These are phyloP conservation scores for Chrysomallon squamiferum DNA, from an alignment of 1,140 invertebrate species.

Conservation along the genomic window DNA sequence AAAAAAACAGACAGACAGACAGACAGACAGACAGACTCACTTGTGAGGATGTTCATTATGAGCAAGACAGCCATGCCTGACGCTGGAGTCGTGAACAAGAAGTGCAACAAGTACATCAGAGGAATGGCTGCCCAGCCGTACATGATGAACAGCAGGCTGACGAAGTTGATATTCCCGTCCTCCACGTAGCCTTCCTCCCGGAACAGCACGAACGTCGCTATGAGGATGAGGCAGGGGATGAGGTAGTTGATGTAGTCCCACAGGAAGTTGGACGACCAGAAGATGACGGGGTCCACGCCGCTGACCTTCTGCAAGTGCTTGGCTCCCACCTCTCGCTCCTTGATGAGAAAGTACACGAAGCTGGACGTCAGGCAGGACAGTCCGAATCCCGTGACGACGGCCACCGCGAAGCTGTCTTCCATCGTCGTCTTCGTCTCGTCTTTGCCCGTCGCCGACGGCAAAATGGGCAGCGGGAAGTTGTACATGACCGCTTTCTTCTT, in stretches of 20 bases:
- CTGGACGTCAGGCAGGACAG: conserved; percentile 57
- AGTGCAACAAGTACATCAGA: conserved; percentile 56
- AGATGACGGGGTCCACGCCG: conserved; percentile 71
- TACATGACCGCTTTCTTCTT: neutral
- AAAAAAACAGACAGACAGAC: too few species aligned
- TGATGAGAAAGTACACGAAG: conserved; percentile 57
- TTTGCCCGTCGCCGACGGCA: conserved; percentile 20
- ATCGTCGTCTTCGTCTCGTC: neutral
- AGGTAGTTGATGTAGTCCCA: conserved; percentile 71
- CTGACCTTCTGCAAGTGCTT: conserved; percentile 59
- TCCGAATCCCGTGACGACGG: conserved; percentile 53
- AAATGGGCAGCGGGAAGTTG: conserved; percentile 37
- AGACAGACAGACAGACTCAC: too few species aligned
- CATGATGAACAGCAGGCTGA: conserved; percentile 63
- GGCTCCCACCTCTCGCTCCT: conserved; percentile 48
- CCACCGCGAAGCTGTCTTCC: conserved; percentile 45
- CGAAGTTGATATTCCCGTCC: conserved; percentile 61
- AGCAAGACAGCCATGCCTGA: conserved; percentile 56
- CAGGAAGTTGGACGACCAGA: conserved; percentile 75
- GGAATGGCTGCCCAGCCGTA: conserved; percentile 59
- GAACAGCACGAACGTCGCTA: conserved; percentile 52
- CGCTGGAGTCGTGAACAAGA: conserved; percentile 54
- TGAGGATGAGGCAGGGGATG: conserved; percentile 38
- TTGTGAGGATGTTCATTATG: conserved; percentile 55
- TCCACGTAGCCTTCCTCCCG: conserved; percentile 66